Evolutionary conservation across 1,140 invertebrate genomes (phyloP).

Genomic region (Apocrypta bakeri): DNA sequence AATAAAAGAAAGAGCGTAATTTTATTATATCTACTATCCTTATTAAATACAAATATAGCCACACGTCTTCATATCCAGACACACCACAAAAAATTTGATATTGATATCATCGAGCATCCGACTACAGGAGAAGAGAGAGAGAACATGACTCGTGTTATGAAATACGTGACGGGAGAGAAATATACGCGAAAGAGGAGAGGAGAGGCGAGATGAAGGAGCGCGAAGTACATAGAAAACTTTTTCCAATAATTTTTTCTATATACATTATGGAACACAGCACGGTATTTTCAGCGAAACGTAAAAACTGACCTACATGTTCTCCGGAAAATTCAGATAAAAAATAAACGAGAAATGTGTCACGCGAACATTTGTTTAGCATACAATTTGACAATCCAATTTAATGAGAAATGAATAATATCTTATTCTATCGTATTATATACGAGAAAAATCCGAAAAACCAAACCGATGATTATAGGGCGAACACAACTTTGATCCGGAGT

Average conservation of each 20-base stretch:
- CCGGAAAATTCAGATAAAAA: not conserved
- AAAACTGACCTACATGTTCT: constrained; percentile 28
- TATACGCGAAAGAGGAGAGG: not conserved
- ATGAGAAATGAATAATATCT: not conserved
- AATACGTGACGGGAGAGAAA: constrained; percentile 11
- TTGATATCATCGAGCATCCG: constrained; percentile 12
- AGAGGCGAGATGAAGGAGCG: not conserved
- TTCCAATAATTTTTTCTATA: constrained; percentile 23
- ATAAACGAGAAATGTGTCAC: not conserved
- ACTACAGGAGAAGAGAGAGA: not conserved
- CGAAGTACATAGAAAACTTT: constrained; percentile 17
- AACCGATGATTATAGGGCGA: not conserved
- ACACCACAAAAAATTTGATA: constrained; percentile 12
- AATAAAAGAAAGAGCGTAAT: not conserved
- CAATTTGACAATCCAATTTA: not conserved
- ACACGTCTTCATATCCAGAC: not conserved
- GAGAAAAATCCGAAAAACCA: not conserved
- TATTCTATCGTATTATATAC: not conserved
- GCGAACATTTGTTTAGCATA: not conserved
- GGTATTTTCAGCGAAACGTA: not conserved
- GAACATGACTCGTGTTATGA: constrained; percentile 7
- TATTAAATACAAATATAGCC: not conserved
- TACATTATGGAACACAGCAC: not conserved
- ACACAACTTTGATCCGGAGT: not conserved
- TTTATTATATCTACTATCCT: not conserved